These are phyloP conservation scores for Oscheius sp. DNA, from an alignment of 2,888 invertebrate species.

Conservation along the genomic window DNA sequence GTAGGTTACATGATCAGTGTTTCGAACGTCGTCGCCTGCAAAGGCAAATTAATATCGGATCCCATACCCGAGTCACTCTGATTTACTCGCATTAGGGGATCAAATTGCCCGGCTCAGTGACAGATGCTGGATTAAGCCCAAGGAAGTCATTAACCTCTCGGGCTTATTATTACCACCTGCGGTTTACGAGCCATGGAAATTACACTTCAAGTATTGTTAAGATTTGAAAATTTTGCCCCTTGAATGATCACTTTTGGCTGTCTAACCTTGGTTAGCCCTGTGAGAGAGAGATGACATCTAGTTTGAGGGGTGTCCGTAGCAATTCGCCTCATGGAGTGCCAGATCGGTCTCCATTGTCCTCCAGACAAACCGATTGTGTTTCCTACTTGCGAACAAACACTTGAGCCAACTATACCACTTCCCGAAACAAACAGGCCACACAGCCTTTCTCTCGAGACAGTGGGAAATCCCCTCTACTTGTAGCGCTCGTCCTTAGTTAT, in stretches of 20 bases:
- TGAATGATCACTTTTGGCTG: not conserved
- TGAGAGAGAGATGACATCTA: conserved; percentile 10
- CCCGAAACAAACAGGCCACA: conserved; percentile 29
- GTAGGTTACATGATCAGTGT: conserved; percentile 16
- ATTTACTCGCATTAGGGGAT: not conserved
- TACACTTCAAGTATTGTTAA: no score
- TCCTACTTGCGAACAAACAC: conserved; percentile 36
- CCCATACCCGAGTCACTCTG: no score
- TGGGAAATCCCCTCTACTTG: conserved; percentile 10
- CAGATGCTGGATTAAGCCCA: conserved; percentile 25
- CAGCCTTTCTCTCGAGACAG: not conserved
- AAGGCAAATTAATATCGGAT: not conserved
- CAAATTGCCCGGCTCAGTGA: not conserved
- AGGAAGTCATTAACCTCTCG: conserved; percentile 23
- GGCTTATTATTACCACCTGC: conserved; percentile 14
- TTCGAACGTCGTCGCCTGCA: conserved; percentile 6
- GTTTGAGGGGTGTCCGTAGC: conserved; percentile 32
- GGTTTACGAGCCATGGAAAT: not conserved
- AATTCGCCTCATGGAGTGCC: conserved; percentile 37
- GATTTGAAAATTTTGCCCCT: no score
- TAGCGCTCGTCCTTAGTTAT: not conserved
- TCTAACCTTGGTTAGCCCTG: conserved; percentile 22
- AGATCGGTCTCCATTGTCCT: conserved; percentile 34
- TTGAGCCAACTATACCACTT: conserved; percentile 36
- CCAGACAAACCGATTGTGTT: conserved; percentile 32